Evolutionary conservation across 1,140 invertebrate genomes (phyloP).

Genomic region (Aricia agestis): DNA sequence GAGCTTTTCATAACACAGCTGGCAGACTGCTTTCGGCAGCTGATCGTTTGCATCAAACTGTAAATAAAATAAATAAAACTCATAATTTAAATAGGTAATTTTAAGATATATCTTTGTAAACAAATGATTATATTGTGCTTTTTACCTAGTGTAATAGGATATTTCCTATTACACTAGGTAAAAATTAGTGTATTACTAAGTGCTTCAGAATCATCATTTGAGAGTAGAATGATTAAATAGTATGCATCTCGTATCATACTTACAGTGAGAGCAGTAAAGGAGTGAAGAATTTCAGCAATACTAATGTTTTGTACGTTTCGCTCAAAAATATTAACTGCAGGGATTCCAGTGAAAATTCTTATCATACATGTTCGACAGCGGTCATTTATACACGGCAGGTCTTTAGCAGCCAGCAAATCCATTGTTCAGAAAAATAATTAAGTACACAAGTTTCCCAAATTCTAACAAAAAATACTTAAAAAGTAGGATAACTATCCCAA

Average conservation of each 20-base stretch:
- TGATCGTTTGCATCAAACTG: constrained; percentile 46
- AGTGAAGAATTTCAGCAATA: neutral
- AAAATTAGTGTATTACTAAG: too few relatives aligned
- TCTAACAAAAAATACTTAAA: too few relatives aligned
- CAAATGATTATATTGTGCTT: too few relatives aligned
- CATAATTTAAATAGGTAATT: too few relatives aligned
- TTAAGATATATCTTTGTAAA: too few relatives aligned
- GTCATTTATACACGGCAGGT: neutral
- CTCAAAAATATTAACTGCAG: neutral
- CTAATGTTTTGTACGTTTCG: neutral
- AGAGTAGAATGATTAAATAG: too few relatives aligned
- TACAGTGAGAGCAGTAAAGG: neutral
- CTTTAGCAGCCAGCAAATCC: neutral
- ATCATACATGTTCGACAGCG: neutral
- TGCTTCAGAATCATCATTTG: too few relatives aligned
- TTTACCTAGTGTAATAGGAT: too few relatives aligned
- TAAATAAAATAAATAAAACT: neutral
- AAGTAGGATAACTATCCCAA: too few relatives aligned
- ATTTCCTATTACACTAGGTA: too few relatives aligned
- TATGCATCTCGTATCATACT: too few relatives aligned
- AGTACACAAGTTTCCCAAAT: too few relatives aligned
- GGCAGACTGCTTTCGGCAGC: constrained; percentile 53
- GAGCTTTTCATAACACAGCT: constrained; percentile 49
- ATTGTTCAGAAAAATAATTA: neutral
- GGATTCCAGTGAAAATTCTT: neutral